Base-by-base conservation (phyloP, 2,888 invertebrate species). In the Ormyrus labotus region DNA sequence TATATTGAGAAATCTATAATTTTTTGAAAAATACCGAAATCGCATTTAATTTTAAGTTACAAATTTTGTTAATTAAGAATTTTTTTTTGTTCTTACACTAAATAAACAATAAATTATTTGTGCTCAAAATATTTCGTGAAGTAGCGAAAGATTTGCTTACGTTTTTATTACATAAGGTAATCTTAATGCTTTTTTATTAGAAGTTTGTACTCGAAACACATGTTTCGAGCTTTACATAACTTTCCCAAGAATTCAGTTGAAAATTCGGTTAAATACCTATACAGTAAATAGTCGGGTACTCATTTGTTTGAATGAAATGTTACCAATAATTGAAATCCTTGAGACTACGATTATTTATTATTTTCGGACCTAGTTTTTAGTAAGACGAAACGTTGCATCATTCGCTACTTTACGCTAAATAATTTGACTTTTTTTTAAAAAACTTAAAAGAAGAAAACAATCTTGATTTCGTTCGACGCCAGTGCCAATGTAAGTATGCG, bases 141-240 rank as follows among this genome's bases (percentile, higher is more conserved):
- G n/a, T 10, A 11, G 63, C 61, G 50, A 61, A 71, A 9, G 1
- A 61, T 34, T 5, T 5, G 9, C n/a, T 45, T n/a, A 50, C 10
- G 11, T 63, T 55, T 53, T 57, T n/a, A 19, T 19, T 19, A 19
- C 11, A n/a, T 50, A 3, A 53, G 19, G 6, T 10, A 55, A 48
- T 50, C 48, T 73, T 11, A 57, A 9, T 9, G 4, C 19, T 34
- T 80, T 70, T 57, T 67, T 78, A 68, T 53, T 72, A 81, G 11
- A 73, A 34, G 81, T 81, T 83, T 77, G 81, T 83, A 81, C 81
- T 83, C 79, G 82, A 83, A 79, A 79, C 47, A 9, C 60, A 19
- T 4, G 70, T 83, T 83, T 83, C 81, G 79, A 81, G 82, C 70
- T 65, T 69, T 83, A 83, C 81, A 79, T 81, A 83, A 83, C 81